Base-by-base conservation (phyloP, 2,113 vertebrate species). In the Phylloscopus trochilus region DNA sequence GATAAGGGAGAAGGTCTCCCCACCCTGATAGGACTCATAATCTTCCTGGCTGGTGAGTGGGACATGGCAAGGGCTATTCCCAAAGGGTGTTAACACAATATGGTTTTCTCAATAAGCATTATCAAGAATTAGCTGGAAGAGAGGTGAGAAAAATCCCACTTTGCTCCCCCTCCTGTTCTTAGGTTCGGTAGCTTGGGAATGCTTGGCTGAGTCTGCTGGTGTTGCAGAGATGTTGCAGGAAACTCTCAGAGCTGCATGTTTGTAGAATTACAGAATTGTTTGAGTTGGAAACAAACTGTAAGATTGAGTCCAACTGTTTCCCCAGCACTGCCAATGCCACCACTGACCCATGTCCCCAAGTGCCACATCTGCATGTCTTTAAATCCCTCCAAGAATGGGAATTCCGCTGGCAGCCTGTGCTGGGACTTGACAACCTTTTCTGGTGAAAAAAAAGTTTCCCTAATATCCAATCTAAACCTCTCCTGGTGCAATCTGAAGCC, bases 141-240 rank as follows among this genome's bases (percentile, higher is more conserved):
- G 51, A 88, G 23, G 68, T 86, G 85, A 89, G 83, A 89, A 89
- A 93, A 90, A 83, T 92, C 79, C 81, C 41, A 56, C 60, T 92
- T 86, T 67, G 10, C 30, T 41, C 44, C 12, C 33, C 4, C 3
- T 92, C 18, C 28, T 75, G 0, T 33, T 73, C 15, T 64, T 88
- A 47, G 13, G 8, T 58, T 92, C 4, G 0, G 33, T 77, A 90
- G 72, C 35, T 93, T 67, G 79, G 66, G 76, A 70, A 60, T 12
- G 46, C 58, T 83, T 86, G 47, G 46, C 59, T 52, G 33, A 67
- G 43, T 19, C 43, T 83, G 46, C 27, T 55, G 10, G 49, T 11
- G 33, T 27, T 74, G 51, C 20, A 28, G 59, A 69, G 43, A 41
- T 49, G 55, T 63, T 51, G 43, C 63, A 90, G 68, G 10, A 55